phyloP scores from a whole-genome alignment of 2,888 invertebrate species.

The Phania funesta region DNA sequence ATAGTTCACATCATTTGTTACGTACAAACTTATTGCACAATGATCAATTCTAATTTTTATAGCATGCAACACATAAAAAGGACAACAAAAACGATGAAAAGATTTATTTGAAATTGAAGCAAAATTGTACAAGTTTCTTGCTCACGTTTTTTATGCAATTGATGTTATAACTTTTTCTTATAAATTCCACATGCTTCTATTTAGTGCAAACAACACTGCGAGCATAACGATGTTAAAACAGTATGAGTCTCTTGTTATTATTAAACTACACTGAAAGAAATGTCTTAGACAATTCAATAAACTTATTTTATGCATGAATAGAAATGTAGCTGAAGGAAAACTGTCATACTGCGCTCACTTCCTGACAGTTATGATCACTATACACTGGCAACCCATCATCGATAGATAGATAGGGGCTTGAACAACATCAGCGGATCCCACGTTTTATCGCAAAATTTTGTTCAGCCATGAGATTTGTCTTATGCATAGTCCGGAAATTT shows the following conservation, averaged over 20 bases:
- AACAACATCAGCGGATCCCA: too few species aligned
- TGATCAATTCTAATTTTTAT: neutral
- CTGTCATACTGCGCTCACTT: too few species aligned
- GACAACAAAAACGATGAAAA: too few species aligned
- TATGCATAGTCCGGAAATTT: too few species aligned
- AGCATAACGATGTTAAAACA: neutral
- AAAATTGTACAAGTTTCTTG: constrained; percentile 33
- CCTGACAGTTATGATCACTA: too few species aligned
- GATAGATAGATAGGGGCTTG: too few species aligned
- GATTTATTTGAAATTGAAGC: constrained; percentile 41
- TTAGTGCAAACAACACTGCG: neutral
- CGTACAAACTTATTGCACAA: neutral
- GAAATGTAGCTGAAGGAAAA: too few species aligned
- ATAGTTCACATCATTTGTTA: neutral
- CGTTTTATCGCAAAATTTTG: too few species aligned
- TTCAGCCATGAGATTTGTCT: too few species aligned
- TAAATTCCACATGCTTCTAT: neutral
- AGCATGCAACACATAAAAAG: neutral
- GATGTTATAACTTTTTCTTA: constrained; percentile 16
- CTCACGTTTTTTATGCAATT: constrained; percentile 48
- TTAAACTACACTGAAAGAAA: neutral
- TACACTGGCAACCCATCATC: too few species aligned
- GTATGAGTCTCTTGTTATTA: neutral
- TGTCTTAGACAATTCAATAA: neutral
- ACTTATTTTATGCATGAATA: too few species aligned